A percentile compares a stretch with the other conserved stretches of the same genome.
Evolutionary conservation across 1,140 invertebrate species (phyloP).

Genomic region (Muscidifurax raptorellus): DNA sequence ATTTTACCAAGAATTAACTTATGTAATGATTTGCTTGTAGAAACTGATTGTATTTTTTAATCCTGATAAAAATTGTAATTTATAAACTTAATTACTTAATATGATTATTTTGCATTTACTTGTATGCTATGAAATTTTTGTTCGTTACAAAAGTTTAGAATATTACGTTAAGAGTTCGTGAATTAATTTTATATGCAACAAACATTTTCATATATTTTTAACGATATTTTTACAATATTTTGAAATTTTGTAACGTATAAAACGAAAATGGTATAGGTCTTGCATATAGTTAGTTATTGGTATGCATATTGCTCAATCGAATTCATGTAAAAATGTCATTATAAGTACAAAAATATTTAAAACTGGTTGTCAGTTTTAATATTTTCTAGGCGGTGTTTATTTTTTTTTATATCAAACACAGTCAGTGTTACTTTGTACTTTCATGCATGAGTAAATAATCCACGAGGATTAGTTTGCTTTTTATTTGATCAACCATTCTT

Average conservation of each 20-base stretch:
- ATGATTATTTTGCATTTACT: not conserved
- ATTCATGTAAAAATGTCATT: not conserved
- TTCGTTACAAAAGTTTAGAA: constrained; percentile 21
- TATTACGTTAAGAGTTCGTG: not conserved
- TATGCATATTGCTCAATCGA: constrained; percentile 26
- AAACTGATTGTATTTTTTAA: not conserved
- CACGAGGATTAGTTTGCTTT: not conserved
- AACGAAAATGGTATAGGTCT: not conserved
- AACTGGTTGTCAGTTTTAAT: constrained; percentile 1
- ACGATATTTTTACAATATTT: not conserved
- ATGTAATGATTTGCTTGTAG: not conserved
- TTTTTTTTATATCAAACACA: constrained; percentile 15
- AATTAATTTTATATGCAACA: constrained; percentile 4
- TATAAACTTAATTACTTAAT: not conserved
- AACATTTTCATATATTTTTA: constrained; percentile 14
- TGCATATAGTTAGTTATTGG: not conserved
- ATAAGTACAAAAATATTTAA: not conserved
- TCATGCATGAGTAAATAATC: constrained; percentile 15
- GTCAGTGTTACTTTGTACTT: constrained; percentile 9
- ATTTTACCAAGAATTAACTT: not conserved
- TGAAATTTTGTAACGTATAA: constrained; percentile 15
- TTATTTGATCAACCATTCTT: not conserved
- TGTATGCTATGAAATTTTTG: not conserved
- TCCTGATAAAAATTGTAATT: constrained; percentile 16
- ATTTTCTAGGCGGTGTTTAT: not conserved